Evolutionary conservation across 2,797 vertebrate species (phyloP).

Genomic region (Cuniculus paca): DNA sequence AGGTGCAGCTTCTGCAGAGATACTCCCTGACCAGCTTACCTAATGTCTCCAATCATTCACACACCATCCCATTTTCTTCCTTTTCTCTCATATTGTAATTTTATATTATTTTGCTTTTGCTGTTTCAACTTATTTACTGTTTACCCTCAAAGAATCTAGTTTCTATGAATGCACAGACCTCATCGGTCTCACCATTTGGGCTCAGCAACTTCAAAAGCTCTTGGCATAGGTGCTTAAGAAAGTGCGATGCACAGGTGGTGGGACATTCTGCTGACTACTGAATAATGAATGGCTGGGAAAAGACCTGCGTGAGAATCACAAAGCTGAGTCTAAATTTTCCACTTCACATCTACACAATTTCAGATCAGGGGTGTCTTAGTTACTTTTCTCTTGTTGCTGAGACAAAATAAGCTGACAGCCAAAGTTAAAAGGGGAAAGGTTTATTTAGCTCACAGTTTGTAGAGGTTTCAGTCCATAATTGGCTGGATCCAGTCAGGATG

Average conservation of each 20-base stretch:
- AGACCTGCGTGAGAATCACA: background rate
- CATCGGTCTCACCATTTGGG: background rate
- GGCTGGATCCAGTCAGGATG: background rate
- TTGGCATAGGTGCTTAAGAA: background rate
- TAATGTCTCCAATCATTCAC: background rate
- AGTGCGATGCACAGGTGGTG: background rate
- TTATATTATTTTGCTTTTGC: background rate
- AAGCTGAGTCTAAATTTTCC: background rate
- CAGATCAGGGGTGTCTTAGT: background rate
- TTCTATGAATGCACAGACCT: background rate
- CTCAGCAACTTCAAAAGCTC: background rate
- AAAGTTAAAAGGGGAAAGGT: background rate
- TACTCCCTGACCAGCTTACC: background rate
- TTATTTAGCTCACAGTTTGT: background rate
- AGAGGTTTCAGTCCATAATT: background rate
- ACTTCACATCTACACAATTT: background rate
- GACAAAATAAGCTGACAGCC: background rate
- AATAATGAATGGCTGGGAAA: background rate
- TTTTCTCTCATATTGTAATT: background rate
- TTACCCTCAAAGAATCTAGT: background rate
- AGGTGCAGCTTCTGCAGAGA: background rate
- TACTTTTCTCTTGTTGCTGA: background rate
- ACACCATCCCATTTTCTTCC: background rate
- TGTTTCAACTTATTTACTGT: background rate
- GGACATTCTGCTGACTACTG: background rate